A percentile compares a stretch with the other conserved stretches of the same genome.
Evolutionary conservation across 2,888 invertebrate species (phyloP).

Genomic region (Agriopis aurantiaria): DNA sequence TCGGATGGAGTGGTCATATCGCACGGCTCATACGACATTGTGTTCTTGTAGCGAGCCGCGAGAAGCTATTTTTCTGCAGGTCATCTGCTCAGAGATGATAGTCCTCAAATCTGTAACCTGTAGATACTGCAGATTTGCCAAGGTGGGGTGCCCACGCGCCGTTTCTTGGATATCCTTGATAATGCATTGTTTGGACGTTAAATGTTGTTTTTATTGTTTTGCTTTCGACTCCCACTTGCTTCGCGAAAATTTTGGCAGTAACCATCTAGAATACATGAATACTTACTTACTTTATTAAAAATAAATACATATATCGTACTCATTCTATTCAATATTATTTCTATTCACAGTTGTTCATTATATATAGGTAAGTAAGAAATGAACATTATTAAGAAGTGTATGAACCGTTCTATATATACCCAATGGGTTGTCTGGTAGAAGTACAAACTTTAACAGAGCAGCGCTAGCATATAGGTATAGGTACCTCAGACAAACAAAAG

Average conservation of each 20-base stretch:
- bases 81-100: not conserved
- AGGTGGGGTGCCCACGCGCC: conserved; percentile 41
- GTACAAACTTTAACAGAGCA: no score
- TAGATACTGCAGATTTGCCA: conserved; percentile 50
- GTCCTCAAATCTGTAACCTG: conserved; percentile 44
- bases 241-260: conserved; percentile 15
- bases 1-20: no score
- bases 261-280: conserved; percentile 6
- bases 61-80: not conserved
- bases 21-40: no score
- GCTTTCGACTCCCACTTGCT: conserved; percentile 24
- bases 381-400: no score
- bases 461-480: no score
- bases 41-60: not conserved
- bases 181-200: conserved; percentile 42
- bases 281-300: not conserved
- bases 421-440: no score
- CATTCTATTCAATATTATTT: no score
- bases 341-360: not conserved
- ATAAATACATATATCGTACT: no score
- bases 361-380: no score
- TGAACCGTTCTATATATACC: no score
- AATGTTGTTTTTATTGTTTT: conserved; percentile 33
- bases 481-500: no score
- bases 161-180: conserved; percentile 39